Base-by-base conservation (phyloP, 2,888 invertebrate species). In the Synanthedon formicaeformis region DNA sequence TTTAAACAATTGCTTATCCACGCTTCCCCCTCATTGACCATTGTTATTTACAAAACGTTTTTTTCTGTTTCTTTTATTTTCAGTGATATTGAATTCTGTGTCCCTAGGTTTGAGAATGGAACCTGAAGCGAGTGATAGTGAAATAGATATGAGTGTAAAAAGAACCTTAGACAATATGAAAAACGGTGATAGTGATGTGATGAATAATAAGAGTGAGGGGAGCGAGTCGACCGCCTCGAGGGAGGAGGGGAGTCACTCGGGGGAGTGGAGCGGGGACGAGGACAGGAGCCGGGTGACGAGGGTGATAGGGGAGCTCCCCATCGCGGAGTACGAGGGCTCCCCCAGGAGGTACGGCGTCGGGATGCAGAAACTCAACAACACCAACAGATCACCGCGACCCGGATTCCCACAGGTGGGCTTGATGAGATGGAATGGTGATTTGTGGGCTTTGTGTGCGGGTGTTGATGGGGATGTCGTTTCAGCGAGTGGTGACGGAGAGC, bases 281-380 rank as follows among this genome's bases (percentile, higher is more conserved):
- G 86, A 78, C 53, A 79, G 76, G 66, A 66, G 62, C 60, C 67
- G 83, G 60, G 90, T 91, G 45, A 88, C 92, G 55, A 87, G 92
- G 66, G 91, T 94, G 48, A 94, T 95, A 67, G 95, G 94, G 50
- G 93, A 91, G 77, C 86, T 95, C 65, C 96, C 96, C n/a, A 96
- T 97, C 64, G 96, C 96, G 16, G 95, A 96, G 71, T 97, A 97
- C 73, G 96, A 96, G 64, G 96, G 95, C 13, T 96, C 96, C 48
- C 96, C 96, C 13, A 88, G 96, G 62, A 90, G 96, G 62, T 96
- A 96, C 73, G 96, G 96, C 4, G 90, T 92, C 54, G 89, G 91
- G 27, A 90, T 92, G 51, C 93, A 93, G 59, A 91, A 92, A 64
- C 88, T 91, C 59, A 91, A 92, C 67, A 90, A 90, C 50, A 90